These are phyloP conservation scores for Epizoanthus rinbou DNA, from an alignment of 92 coral and sea anemone genomes.

Conservation along the genomic window DNA sequence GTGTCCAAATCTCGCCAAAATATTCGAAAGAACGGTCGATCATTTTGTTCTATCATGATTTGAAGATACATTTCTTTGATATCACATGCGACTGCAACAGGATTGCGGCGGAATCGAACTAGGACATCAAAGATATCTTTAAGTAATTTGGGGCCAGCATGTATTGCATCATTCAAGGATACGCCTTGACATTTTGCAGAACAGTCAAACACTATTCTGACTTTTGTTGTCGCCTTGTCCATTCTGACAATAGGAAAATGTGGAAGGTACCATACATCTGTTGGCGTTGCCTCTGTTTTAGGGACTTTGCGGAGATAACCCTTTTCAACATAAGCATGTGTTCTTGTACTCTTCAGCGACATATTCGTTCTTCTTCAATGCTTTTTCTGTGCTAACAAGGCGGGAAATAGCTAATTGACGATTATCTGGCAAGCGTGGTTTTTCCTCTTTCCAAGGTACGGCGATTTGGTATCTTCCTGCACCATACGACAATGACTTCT, in stretches of 20 bases:
- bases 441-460: slow-evolving; percentile 58
- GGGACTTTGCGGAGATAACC: slow-evolving; percentile 53
- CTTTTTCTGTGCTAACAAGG: slow-evolving; percentile 45
- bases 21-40: slow-evolving; percentile 53
- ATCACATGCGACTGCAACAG: slow-evolving; percentile 56
- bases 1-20: slow-evolving; percentile 47
- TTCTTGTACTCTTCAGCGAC: slow-evolving; percentile 50
- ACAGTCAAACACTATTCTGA: slow-evolving; percentile 60
- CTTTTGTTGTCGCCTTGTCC: slow-evolving; percentile 70
- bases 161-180: slow-evolving; percentile 60
- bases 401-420: slow-evolving; percentile 33
- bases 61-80: slow-evolving; percentile 62
- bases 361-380: slow-evolving; percentile 37
- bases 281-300: slow-evolving; percentile 43
- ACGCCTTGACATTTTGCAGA: slow-evolving; percentile 55
- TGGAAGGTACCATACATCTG: slow-evolving; percentile 57
- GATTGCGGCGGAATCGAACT: slow-evolving; percentile 51
- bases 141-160: slow-evolving; percentile 65
- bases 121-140: slow-evolving; percentile 63
- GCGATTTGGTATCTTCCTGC: slow-evolving; percentile 47
- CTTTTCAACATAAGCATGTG: slow-evolving; percentile 50
- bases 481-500: slow-evolving; percentile 23
- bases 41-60: slow-evolving; percentile 41
- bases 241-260: slow-evolving; percentile 64
- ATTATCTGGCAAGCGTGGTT: slow-evolving; percentile 53